These are phyloP conservation scores for Bombus breviceps DNA, from an alignment of 1,140 invertebrate species.

Conservation along the genomic window DNA sequence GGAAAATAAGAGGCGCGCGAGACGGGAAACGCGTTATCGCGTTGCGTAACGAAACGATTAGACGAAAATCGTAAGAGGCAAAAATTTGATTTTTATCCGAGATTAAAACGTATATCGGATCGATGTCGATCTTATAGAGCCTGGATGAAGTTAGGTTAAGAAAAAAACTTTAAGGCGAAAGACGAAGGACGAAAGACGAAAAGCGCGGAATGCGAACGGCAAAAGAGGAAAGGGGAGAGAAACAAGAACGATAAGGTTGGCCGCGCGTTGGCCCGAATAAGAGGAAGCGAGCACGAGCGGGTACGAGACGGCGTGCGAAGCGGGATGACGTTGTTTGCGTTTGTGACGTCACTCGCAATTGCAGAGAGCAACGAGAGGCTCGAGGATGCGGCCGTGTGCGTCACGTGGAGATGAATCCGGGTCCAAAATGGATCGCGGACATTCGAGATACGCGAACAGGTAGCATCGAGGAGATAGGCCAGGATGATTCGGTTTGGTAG, in stretches of 20 bases:
- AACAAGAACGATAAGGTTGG: background rate
- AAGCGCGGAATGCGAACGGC: background rate
- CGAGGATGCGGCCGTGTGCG: constrained; percentile 45
- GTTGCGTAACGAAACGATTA: background rate
- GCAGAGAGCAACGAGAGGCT: constrained; percentile 72
- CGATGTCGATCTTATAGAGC: accelerated
- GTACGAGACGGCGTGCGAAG: constrained; percentile 67
- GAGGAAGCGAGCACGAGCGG: constrained; percentile 31
- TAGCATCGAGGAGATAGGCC: background rate
- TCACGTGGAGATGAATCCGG: constrained; percentile 49
- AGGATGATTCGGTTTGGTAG: background rate
- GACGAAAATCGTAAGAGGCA: background rate
- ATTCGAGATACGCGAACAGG: background rate
- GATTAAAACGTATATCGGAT: background rate
- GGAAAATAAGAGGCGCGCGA: background rate
- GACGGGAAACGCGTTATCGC: too few species aligned
- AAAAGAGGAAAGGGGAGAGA: background rate
- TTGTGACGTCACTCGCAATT: constrained; percentile 78
- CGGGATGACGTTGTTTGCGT: constrained; percentile 76
- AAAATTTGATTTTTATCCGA: background rate
- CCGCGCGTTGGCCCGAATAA: background rate
- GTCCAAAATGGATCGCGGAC: constrained; percentile 13
- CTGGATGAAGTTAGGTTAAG: too few species aligned
- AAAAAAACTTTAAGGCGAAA: background rate
- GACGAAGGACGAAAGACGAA: background rate